These are phyloP conservation scores for Monomorium pharaonis DNA, from an alignment of 1,140 invertebrate genomes.

Conservation along the genomic window DNA sequence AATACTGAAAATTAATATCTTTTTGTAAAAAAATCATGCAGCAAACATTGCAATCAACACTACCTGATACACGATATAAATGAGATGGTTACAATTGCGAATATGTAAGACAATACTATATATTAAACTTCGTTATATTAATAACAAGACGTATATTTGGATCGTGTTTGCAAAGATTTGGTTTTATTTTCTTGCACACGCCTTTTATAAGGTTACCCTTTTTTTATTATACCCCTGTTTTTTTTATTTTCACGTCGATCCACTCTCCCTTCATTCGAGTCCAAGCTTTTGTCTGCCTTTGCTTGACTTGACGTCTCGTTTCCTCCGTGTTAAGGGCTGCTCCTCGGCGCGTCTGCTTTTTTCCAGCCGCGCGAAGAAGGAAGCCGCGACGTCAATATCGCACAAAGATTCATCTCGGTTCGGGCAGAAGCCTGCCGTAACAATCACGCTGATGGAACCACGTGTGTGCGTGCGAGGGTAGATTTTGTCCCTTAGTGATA, in stretches of 20 bases:
- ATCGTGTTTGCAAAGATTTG: conserved; percentile 14
- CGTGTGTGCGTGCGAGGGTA: conserved; percentile 29
- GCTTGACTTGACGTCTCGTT: conserved; percentile 57
- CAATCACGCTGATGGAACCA: conserved; percentile 58
- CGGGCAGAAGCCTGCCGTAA: conserved; percentile 28
- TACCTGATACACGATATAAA: conserved; percentile 36
- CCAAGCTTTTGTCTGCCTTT: conserved; percentile 56
- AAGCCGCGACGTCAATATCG: conserved; percentile 57
- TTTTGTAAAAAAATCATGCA: not conserved
- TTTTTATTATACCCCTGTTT: conserved; percentile 42
- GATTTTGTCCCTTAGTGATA: conserved; percentile 45
- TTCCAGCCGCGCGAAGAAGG: conserved; percentile 44
- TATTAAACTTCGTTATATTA: conserved; percentile 33
- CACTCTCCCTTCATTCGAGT: conserved; percentile 47
- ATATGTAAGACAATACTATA: conserved; percentile 21
- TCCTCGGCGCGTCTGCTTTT: conserved; percentile 36
- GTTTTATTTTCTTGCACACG: not conserved
- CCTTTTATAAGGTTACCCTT: not conserved
- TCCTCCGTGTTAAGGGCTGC: conserved; percentile 51
- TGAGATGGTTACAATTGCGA: not conserved
- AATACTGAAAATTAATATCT: conserved; percentile 20
- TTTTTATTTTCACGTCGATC: conserved; percentile 62
- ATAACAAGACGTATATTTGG: not conserved
- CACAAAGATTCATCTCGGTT: conserved; percentile 48
- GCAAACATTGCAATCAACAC: not conserved